phyloP scores from a whole-genome alignment of 2,113 vertebrate species.

The Rhynchomys soricoides region DNA sequence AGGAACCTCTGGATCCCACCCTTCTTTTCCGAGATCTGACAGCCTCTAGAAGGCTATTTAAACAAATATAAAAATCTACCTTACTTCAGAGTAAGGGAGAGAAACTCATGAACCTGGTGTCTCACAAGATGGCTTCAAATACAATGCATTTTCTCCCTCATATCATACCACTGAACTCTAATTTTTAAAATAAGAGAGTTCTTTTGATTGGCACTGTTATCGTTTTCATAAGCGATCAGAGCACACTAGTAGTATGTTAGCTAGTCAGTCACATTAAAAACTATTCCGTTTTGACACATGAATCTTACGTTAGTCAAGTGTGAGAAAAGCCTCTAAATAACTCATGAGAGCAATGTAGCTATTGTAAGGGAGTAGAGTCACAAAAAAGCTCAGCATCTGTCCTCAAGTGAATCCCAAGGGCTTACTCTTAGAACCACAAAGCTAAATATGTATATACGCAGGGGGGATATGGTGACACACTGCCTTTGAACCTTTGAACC shows the following conservation, averaged over 20 bases:
- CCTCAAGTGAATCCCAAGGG: not conserved
- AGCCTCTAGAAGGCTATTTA: conserved; percentile 13
- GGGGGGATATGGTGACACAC: not conserved
- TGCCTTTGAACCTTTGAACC: too few relatives aligned
- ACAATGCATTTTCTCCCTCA: not conserved
- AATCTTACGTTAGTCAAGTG: conserved; percentile 34
- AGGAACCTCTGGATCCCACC: conserved; percentile 33
- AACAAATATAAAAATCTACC: conserved; percentile 27
- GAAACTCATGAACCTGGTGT: not conserved
- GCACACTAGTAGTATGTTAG: not conserved
- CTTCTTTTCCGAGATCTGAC: conserved; percentile 54
- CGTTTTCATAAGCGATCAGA: not conserved
- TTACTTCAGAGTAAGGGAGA: not conserved
- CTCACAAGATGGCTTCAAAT: conserved; percentile 9
- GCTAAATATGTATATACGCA: not conserved
- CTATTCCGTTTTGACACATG: conserved; percentile 29
- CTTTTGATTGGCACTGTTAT: not conserved
- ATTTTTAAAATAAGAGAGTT: conserved; percentile 9
- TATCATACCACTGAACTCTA: not conserved
- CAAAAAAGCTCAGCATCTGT: not conserved
- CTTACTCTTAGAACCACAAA: conserved; percentile 43
- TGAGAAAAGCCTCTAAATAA: not conserved
- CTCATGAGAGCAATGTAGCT: conserved; percentile 31
- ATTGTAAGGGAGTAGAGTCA: not conserved
- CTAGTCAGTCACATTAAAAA: conserved; percentile 19